phyloP scores from a whole-genome alignment of 2,797 vertebrate species.

The Delichon dasypus region DNA sequence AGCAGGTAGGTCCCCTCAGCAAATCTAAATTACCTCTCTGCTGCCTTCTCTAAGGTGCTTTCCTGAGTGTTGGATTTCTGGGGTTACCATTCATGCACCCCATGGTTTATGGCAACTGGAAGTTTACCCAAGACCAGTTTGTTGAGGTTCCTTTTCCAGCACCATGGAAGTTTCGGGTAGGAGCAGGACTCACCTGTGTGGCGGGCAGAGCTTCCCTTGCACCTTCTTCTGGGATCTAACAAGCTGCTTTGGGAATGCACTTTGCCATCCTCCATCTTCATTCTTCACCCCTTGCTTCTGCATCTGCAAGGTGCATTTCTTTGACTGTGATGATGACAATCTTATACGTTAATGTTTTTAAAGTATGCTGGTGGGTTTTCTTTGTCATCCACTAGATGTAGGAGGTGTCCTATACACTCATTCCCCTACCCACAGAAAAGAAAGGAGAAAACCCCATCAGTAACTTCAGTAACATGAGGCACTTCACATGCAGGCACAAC shows the following conservation, averaged over 20 bases:
- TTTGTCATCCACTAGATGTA: neutral
- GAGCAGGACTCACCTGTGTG: neutral
- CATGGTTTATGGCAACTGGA: neutral
- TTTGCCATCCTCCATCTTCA: neutral
- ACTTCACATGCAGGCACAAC: neutral
- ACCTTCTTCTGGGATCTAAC: neutral
- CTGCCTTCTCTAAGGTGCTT: neutral
- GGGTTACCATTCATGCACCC: neutral
- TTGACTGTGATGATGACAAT: neutral
- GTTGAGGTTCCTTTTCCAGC: neutral
- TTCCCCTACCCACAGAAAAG: neutral
- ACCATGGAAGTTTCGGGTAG: neutral
- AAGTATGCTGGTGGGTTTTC: neutral
- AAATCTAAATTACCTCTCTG: neutral
- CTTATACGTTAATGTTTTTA: neutral
- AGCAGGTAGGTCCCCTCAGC: neutral
- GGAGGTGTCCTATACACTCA: fast-evolving
- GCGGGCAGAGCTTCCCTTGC: neutral
- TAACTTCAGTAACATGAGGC: neutral
- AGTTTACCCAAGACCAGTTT: neutral
- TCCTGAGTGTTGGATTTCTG: neutral
- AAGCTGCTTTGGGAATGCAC: neutral
- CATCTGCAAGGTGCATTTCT: neutral
- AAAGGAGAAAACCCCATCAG: neutral
- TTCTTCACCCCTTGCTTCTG: neutral